Percentiles rank a stretch among this genome's conserved stretches.
Conservation (phyloP, 1,140 invertebrate species). For the Drosophila ogumai region DNA sequence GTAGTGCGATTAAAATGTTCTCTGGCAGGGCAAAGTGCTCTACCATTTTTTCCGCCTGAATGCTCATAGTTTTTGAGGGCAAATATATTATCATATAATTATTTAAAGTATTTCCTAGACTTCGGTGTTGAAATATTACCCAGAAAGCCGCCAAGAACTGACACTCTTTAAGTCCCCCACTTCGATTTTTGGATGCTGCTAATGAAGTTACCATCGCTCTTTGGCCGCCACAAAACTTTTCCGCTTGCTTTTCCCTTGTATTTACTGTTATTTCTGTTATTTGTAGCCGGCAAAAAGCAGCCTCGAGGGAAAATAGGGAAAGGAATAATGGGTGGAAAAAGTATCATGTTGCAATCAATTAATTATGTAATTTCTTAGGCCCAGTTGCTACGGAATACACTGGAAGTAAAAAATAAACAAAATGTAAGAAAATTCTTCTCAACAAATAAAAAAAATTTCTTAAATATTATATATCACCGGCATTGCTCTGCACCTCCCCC, state of each 20-base stretch:
- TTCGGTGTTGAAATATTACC: background rate
- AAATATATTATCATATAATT: constrained; percentile 1
- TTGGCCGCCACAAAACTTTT: constrained; percentile 45
- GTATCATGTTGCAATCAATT: constrained; percentile 69
- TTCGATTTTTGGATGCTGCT: constrained; percentile 2
- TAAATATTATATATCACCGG: constrained; percentile 9
- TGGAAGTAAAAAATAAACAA: background rate
- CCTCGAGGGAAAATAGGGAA: background rate
- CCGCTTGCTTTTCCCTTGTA: constrained; percentile 8
- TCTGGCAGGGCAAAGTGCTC: background rate
- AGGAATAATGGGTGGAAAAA: constrained; percentile 6
- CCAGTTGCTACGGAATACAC: constrained; percentile 1
- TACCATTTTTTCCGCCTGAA: background rate
- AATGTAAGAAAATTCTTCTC: too few relatives aligned
- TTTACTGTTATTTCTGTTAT: constrained; percentile 27
- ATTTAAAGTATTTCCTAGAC: background rate
- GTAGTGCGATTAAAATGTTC: constrained; percentile 70
- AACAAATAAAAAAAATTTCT: constrained; percentile 51
- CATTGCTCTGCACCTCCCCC: too few relatives aligned
- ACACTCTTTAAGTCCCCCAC: constrained; percentile 2
- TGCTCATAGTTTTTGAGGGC: background rate
- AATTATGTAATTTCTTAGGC: constrained; percentile 66
- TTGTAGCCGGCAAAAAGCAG: background rate
- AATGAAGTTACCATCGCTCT: constrained; percentile 59
- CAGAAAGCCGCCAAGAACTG: background rate